A percentile compares a stretch with the other conserved stretches of the same genome.
Conservation (phyloP, 2,797 vertebrate species). For the Leucoraja ocellata region DNA sequence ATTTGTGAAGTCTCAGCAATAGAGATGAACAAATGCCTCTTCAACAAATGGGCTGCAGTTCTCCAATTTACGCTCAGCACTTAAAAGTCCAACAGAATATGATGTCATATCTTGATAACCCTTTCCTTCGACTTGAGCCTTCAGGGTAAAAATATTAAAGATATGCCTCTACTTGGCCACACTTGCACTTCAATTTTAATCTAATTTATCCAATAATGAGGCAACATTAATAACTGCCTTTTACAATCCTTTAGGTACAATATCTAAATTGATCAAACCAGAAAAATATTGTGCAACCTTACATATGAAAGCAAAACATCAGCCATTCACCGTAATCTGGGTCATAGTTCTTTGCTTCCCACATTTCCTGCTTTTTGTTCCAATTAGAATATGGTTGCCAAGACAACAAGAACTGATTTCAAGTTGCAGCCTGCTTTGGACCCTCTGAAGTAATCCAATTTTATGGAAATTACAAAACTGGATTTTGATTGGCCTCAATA, state of each 20-base stretch:
- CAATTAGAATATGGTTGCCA: neutral
- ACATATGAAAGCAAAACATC: neutral
- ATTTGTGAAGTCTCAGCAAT: neutral
- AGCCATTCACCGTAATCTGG: neutral
- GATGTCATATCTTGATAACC: neutral
- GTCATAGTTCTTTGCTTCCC: neutral
- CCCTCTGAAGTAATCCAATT: neutral
- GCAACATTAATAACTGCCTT: neutral
- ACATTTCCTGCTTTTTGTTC: neutral
- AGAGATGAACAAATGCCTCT: neutral
- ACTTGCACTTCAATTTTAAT: neutral
- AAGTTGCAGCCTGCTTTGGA: neutral
- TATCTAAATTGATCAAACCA: neutral
- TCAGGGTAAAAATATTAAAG: neutral
- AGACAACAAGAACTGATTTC: neutral
- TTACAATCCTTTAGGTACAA: neutral
- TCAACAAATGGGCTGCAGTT: neutral
- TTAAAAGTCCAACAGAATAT: neutral
- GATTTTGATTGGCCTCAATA: neutral
- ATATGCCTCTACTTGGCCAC: neutral
- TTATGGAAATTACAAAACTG: neutral
- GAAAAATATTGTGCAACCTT: neutral
- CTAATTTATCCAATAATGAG: neutral
- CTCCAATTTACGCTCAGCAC: neutral
- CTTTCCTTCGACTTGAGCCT: neutral